Base-by-base conservation (phyloP, 2,888 invertebrate genomes). In the Pimpla rufipes region DNA sequence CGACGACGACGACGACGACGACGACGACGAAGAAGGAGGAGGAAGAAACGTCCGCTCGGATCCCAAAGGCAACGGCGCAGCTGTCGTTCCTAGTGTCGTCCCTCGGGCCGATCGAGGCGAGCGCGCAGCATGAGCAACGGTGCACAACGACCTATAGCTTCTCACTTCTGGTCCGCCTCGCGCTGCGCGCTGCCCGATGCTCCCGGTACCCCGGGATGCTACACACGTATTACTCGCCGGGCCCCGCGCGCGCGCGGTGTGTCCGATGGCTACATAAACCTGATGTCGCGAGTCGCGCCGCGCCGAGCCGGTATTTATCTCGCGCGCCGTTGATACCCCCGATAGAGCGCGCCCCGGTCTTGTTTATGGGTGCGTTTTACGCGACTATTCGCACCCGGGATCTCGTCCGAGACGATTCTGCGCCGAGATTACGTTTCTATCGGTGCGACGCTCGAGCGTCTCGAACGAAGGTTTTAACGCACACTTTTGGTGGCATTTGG, bases 351-450 rank as follows among this genome's bases (percentile, higher is more conserved):
- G 50, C 64, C 57, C 35, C 42, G 77, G 66, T 78, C 83, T 84
- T 85, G 85, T 85, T 84, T 84, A 85, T 80, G 84, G 82, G 66
- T 79, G 82, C 85, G 85, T 85, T 85, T 82, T 82, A 85, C 85
- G 82, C 84, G 79, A 84, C 84, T 82, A 82, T 85, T 85, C 85
- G 81, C 85, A 84, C 85, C 81, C 85, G 81, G 66, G 81, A 70
- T 81, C 84, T 75, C 84, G 64, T 77, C 45, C 55, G 18, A 18
- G 52, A 47, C 81, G 45, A 81, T 81, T 76, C 45, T 45, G 37
- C 21, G 40, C 55, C 62, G 23, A 66, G 45, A 47, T 57, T 42
- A 55, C 50, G 13, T 62, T 59, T 78, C 57, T 64, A 68, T 68
- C 52, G 57, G 29, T 42, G 8, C 50, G n/a, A 50, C 50, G 50